Conservation (phyloP, 2,888 invertebrate genomes). For the Myopa testacea region DNA sequence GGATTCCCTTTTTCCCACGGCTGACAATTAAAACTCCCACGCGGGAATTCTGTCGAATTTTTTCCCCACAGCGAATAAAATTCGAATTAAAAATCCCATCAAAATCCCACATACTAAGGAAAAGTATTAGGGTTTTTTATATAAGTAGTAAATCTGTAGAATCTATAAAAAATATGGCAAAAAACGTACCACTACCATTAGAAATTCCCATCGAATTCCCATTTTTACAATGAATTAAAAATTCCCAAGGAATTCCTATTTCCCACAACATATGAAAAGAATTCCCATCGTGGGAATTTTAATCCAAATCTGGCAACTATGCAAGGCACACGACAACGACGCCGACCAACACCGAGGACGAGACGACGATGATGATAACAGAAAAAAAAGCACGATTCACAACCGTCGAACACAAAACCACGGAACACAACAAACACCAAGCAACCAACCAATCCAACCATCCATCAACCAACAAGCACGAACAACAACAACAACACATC, state of each 20-base stretch:
- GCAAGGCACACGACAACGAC: no score
- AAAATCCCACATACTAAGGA: neutral
- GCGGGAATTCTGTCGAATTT: neutral
- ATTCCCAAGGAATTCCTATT: no score
- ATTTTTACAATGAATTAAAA: no score
- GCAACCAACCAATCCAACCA: neutral
- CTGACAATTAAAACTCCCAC: no score
- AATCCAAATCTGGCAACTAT: no score
- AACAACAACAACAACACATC: no score
- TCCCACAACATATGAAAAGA: no score
- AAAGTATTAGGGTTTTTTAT: neutral
- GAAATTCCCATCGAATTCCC: no score
- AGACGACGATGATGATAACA: neutral
- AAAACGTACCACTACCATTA: neutral
- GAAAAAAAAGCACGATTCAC: neutral
- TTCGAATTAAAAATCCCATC: no score
- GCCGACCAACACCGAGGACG: neutral
- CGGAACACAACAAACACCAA: neutral
- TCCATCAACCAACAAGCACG: slow-evolving; percentile 11
- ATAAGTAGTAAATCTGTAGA: neutral
- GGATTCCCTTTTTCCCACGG: no score
- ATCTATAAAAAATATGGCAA: neutral
- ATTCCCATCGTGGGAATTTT: no score
- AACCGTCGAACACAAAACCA: neutral
- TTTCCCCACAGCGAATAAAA: no score